Conservation (phyloP, 2,888 invertebrate species). For the Polyploca ridens region DNA sequence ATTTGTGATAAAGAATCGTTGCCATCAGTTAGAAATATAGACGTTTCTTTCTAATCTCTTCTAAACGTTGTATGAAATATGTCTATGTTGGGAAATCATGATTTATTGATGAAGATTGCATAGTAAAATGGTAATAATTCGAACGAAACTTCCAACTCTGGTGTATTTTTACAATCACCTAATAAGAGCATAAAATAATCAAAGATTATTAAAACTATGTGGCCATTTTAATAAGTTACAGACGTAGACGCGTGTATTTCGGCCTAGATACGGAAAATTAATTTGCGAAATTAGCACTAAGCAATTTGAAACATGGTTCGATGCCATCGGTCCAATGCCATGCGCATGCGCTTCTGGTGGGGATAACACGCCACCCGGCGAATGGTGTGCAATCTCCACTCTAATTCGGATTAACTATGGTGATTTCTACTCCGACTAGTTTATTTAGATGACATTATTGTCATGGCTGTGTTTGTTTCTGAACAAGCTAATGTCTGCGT, state of each 20-base stretch:
- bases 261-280: background rate
- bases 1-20: slow-evolving; percentile 25
- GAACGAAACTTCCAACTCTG: too few relatives aligned
- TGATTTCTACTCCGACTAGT: background rate
- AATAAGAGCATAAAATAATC: background rate
- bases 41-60: background rate
- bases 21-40: slow-evolving; percentile 15
- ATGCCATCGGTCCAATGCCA: slow-evolving; percentile 26
- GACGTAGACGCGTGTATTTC: background rate
- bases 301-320: slow-evolving; percentile 20
- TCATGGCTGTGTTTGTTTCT: background rate
- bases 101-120: too few relatives aligned
- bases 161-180: background rate
- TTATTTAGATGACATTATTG: background rate
- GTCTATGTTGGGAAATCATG: too few relatives aligned
- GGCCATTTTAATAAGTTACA: background rate
- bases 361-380: slow-evolving; percentile 42
- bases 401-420: background rate
- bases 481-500: background rate
- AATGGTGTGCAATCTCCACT: slow-evolving; percentile 28
- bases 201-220: background rate
- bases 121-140: too few relatives aligned
- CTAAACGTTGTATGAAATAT: background rate
- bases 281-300: slow-evolving; percentile 1
- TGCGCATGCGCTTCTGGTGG: slow-evolving; percentile 29